A percentile compares a stretch with the other conserved stretches of the same genome.
Evolutionary conservation across 2,888 invertebrate species (phyloP).

Genomic region (Andrena bucephala): DNA sequence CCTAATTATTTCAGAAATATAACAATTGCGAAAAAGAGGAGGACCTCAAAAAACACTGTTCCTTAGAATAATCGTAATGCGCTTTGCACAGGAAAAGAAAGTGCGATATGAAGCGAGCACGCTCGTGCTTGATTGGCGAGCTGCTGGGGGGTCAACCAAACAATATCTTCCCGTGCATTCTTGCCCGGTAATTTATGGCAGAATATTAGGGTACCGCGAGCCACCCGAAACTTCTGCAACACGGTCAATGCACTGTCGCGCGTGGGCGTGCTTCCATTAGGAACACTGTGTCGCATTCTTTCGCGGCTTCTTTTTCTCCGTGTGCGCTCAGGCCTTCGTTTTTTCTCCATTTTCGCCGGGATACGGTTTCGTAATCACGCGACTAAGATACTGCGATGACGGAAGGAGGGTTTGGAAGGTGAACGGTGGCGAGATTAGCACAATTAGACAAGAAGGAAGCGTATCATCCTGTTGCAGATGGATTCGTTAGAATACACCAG

Average conservation of each 20-base stretch:
- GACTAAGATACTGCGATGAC: not conserved
- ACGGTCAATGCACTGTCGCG: constrained; percentile 60
- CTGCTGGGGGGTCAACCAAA: constrained; percentile 54
- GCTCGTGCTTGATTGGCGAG: constrained; percentile 50
- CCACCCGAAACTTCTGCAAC: constrained; percentile 53
- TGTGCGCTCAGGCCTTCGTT: not conserved
- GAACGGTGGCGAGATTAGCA: no score
- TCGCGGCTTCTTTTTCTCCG: constrained; percentile 26
- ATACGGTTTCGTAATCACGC: not conserved
- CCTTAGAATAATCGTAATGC: not conserved
- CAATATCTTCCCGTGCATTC: constrained; percentile 52
- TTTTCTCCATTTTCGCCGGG: not conserved
- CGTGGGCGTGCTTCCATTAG: constrained; percentile 61
- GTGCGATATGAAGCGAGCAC: constrained; percentile 18
- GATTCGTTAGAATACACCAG: no score
- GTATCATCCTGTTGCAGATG: no score
- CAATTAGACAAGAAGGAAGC: no score
- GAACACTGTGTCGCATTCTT: constrained; percentile 54
- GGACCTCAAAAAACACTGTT: constrained; percentile 6
- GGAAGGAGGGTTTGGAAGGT: not conserved
- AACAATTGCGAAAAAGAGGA: no score
- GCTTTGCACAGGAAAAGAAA: constrained; percentile 3
- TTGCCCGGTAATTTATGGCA: constrained; percentile 62
- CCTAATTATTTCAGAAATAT: no score
- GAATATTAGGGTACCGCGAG: constrained; percentile 61